phyloP scores from a whole-genome alignment of 1,140 invertebrate genomes.

The Notospermus geniculatus region DNA sequence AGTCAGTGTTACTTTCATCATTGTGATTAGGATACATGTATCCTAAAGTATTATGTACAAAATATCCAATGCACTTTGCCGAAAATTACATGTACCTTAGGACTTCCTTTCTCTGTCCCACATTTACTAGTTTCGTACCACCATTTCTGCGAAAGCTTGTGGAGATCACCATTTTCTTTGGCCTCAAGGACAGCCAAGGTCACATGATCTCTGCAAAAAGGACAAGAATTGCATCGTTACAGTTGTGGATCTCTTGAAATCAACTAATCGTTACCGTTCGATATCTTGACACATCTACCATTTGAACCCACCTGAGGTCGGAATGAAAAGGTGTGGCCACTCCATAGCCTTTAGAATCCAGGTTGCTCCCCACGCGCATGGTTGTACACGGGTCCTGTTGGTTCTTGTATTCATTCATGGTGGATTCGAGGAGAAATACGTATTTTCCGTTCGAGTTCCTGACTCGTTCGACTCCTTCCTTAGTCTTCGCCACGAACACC shows the following conservation, averaged over 20 bases:
- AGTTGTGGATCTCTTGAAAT: too few species aligned
- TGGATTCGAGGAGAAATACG: conserved; percentile 33
- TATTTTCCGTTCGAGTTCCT: conserved; percentile 60
- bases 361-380: conserved; percentile 71
- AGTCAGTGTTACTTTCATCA: too few species aligned
- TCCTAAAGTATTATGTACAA: too few species aligned
- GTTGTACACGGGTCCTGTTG: conserved; percentile 72
- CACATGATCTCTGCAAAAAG: conserved; percentile 42
- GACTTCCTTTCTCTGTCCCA: too few species aligned
- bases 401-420: conserved; percentile 32
- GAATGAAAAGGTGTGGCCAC: conserved; percentile 86
- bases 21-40: too few species aligned
- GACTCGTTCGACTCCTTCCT: conserved; percentile 27
- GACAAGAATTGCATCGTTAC: too few species aligned
- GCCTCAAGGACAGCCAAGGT: conserved; percentile 51
- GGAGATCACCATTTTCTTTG: conserved; percentile 47
- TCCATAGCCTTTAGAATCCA: conserved; percentile 89
- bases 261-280: background rate
- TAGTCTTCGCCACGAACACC: conserved; percentile 25
- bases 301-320: conserved; percentile 63
- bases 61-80: too few species aligned
- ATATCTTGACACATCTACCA: background rate
- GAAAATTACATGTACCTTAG: too few species aligned
- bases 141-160: conserved; percentile 53
- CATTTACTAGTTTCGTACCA: conserved; percentile 28